These are phyloP conservation scores for Dendrolimus pini DNA, from an alignment of 2,888 invertebrate species.

Conservation along the genomic window DNA sequence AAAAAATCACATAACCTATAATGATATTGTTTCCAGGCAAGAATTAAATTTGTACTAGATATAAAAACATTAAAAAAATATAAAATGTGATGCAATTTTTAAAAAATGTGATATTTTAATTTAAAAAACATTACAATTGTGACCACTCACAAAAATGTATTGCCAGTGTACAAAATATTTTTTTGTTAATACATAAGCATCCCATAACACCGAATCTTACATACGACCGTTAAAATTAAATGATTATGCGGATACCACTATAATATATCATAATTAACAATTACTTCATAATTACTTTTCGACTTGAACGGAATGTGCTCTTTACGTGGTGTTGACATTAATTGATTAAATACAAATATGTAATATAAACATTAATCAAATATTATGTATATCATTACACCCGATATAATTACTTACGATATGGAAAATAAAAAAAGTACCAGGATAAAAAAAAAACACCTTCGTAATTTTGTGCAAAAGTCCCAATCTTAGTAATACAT, in stretches of 20 bases:
- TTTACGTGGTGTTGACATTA: constrained; percentile 52
- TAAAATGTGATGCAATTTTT: constrained; percentile 8
- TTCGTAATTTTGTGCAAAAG: constrained; percentile 63
- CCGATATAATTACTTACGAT: constrained; percentile 47
- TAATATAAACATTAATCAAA: constrained; percentile 31
- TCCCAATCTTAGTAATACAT: constrained; percentile 35
- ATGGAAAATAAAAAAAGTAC: constrained; percentile 6
- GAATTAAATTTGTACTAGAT: not conserved
- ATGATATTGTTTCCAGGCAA: not conserved
- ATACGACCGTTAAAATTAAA: constrained; percentile 18
- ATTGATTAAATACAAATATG: constrained; percentile 37
- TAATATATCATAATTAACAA: constrained; percentile 42
- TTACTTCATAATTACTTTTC: constrained; percentile 40
- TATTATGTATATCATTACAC: constrained; percentile 12
- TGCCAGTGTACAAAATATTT: no score
- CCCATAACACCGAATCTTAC: constrained; percentile 24
- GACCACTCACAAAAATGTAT: no score
- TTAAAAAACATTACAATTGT: no score
- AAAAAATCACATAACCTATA: no score
- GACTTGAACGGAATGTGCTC: constrained; percentile 71
- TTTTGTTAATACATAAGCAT: constrained; percentile 18
- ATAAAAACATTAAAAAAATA: constrained; percentile 14
- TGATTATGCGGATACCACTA: constrained; percentile 40
- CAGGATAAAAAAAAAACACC: constrained; percentile 9
- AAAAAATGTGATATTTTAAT: no score